phyloP scores from a whole-genome alignment of 2,888 invertebrate species.

The Brenthis hecate region DNA sequence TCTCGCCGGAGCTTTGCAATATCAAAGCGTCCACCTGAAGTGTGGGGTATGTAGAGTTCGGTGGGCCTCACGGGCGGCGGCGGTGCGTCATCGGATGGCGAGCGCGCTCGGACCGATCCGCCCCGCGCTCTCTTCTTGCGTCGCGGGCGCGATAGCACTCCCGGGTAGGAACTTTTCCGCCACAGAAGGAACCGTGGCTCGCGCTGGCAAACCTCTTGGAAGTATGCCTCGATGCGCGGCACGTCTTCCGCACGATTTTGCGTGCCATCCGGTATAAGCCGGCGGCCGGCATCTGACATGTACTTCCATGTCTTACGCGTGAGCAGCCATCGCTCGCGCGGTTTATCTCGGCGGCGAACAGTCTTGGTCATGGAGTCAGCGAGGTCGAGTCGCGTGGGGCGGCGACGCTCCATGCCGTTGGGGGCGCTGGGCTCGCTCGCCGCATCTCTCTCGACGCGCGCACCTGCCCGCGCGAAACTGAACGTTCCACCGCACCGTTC shows the following conservation, averaged over 20 bases:
- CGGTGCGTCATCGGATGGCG: conserved; percentile 85
- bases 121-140: conserved; percentile 83
- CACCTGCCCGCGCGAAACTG: conserved; percentile 75
- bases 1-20: conserved; percentile 86
- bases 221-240: conserved; percentile 91
- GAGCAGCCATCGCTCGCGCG: conserved; percentile 92
- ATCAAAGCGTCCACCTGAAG: conserved; percentile 85
- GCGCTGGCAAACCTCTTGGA: conserved; percentile 90
- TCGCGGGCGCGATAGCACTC: conserved; percentile 84
- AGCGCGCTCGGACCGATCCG: conserved; percentile 86
- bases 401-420: conserved; percentile 54
- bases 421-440: conserved; percentile 50
- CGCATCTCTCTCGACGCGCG: conserved; percentile 60
- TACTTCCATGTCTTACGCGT: conserved; percentile 95
- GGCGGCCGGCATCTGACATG: conserved; percentile 95
- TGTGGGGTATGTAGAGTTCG: conserved; percentile 74
- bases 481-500: conserved; percentile 70
- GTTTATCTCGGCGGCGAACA: conserved; percentile 81
- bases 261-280: conserved; percentile 91
- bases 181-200: conserved; percentile 91
- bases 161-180: conserved; percentile 92
- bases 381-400: conserved; percentile 72
- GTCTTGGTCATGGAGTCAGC: conserved; percentile 69
- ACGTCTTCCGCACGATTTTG: conserved; percentile 89
- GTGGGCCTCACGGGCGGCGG: conserved; percentile 69